Evolutionary conservation across 2,888 invertebrate species (phyloP), one percentile per base, ranked within the genome.

Genomic region (Hetaerina titia): DNA sequence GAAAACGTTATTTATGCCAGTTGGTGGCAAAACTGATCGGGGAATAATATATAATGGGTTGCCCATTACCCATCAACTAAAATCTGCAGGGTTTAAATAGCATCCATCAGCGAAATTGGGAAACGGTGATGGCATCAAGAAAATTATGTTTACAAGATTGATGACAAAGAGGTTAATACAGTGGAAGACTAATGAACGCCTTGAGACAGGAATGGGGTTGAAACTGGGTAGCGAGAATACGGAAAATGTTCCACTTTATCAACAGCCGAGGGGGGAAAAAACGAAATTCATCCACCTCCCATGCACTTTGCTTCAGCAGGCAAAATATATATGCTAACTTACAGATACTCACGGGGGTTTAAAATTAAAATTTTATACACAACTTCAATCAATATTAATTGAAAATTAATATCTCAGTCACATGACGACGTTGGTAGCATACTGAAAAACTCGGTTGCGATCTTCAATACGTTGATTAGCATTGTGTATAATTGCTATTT

Each of bases 61-160:
- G 25, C 25, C 81, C 25, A 81, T 31, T 31, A 31, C 2, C 81
- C 81, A 81, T 81, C 31, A 31, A 31, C 81, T 81, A 31, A 7
- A 81, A 31, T 31, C 81, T 22, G 25, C 31, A 31, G 81, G 13
- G 81, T 31, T 13, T 25, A 31, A 31, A 81, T 81, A 11, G 25
- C 81, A 31, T 81, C 81, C 81, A 81, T 81, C 81, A 81, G 81
- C 31, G 31, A 81, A 81, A 81, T 81, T 31, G 81, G 81, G 31
- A 81, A 81, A 31, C 31, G 81, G 31, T 81, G 31, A 8, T 25
- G 31, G 31, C 13, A 31, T 31, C 31, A 81, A 31, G 31, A 31
- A 81, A 81, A 31, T 81, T 81, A 81, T 81, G 81, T 81, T 81
- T 5, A 31, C 81, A 31, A 81, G 81, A 81, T 81, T 81, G 81